Evolutionary conservation across 2,113 vertebrate genomes (phyloP).

Genomic region (Ophiodon elongatus): DNA sequence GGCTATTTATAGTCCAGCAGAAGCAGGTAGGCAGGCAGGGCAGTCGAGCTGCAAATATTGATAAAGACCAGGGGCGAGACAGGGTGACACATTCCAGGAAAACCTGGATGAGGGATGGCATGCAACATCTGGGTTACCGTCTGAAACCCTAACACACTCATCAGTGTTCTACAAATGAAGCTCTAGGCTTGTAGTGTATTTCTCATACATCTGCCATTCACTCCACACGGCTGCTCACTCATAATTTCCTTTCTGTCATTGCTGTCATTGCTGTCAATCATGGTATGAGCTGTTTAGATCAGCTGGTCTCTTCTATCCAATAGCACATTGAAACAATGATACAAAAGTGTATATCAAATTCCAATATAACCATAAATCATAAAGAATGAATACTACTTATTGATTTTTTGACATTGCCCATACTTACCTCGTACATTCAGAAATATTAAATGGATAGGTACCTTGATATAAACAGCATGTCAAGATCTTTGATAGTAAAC

Average conservation of each 20-base stretch:
- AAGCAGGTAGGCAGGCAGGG: conserved; percentile 46
- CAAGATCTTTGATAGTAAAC: no score
- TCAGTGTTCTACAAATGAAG: conserved; percentile 6
- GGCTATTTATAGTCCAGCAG: conserved; percentile 75
- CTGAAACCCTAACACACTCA: conserved; percentile 29
- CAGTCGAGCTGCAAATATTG: conserved; percentile 75
- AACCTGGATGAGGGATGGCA: conserved; percentile 39
- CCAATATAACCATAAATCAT: not conserved
- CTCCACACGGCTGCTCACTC: no score
- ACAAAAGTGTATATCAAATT: not conserved
- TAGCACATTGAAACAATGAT: not conserved
- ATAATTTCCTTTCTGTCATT: no score
- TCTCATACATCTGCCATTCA: no score
- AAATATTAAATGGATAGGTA: not conserved
- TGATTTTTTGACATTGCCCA: not conserved
- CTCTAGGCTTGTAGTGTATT: no score
- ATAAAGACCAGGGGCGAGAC: conserved; percentile 54
- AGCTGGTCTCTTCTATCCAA: no score
- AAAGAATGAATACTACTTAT: not conserved
- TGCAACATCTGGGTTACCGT: conserved; percentile 50
- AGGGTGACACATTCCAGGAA: conserved; percentile 55
- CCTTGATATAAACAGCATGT: not conserved
- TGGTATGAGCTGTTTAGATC: no score
- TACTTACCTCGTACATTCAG: not conserved
- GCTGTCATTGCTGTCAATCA: no score